Base-by-base conservation (phyloP, 1,140 invertebrate species). In the Drosophila baimaii region DNA sequence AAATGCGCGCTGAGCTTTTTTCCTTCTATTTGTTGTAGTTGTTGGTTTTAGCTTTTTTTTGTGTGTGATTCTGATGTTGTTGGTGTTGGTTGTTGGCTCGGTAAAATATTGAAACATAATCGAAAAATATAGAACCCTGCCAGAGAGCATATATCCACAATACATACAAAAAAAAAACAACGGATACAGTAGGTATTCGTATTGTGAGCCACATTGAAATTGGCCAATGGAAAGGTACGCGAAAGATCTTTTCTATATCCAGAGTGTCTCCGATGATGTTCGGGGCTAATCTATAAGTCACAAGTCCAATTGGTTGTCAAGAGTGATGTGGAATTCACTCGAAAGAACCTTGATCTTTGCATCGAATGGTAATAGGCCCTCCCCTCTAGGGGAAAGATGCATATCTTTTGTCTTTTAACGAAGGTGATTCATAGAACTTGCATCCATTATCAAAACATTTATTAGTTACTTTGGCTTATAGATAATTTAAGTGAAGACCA, bases 71-170 rank as follows among this genome's bases (percentile, higher is more conserved):
- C 31, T 29, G 27, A 37, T 58, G 54, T 52, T 64, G 63, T 46
- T 66, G 41, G 56, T 33, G 37, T 44, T 59, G 29, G 25, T 62
- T 62, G 62, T 44, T 72, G 63, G 74, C 71, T 70, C 78, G 62
- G 54, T 75, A 62, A 88, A 88, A 88, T 88, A 88, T 88, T 89
- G 84, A 88, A 88, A 88, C 84, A 88, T 88, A 88, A 89, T 88
- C 84, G 84, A 88, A 77, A 81, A 79, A 85, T 80, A 80, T 81
- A 79, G 55, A 64, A 74, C 64, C 49, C 31, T 37, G 66, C 25
- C 51, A 71, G 47, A 35, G 46, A 71, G 65, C 51, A 72, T 54
- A 71, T 76, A 76, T 47, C 57, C 17, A 23, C 31, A 61, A 39
- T 46, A 78, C 58, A 75, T 44, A 70, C 12, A 52, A 21, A 51